Evolutionary conservation across 2,797 vertebrate genomes (phyloP).

Genomic region (Liasis olivaceus): DNA sequence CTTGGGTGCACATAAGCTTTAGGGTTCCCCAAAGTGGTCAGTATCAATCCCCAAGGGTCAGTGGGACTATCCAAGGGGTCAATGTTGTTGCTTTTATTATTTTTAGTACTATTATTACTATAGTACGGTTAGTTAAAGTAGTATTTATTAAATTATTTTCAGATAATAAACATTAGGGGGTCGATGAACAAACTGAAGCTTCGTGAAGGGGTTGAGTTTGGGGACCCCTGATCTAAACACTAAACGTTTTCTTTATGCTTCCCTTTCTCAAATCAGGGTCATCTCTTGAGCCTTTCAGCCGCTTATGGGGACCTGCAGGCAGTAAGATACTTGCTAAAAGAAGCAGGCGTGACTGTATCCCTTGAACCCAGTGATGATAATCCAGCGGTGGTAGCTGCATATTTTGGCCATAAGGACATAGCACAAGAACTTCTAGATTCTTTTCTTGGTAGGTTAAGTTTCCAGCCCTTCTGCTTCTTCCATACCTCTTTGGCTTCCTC

Average conservation of each 20-base stretch:
- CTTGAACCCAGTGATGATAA: constrained; percentile 82
- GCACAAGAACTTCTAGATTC: constrained; percentile 87
- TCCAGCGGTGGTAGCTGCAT: constrained; percentile 86
- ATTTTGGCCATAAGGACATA: constrained; percentile 80
- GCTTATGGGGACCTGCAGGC: constrained; percentile 83
- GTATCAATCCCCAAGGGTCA: neutral
- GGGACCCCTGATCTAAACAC: neutral
- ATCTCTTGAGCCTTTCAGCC: constrained; percentile 82
- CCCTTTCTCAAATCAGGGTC: constrained; percentile 69
- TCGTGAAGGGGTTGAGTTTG: neutral
- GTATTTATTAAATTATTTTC: neutral
- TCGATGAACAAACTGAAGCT: neutral
- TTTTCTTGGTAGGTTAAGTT: constrained; percentile 74
- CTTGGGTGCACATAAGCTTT: neutral
- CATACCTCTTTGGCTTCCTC: neutral
- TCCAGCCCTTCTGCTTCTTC: neutral
- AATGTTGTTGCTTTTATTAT: neutral
- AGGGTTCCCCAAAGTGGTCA: neutral
- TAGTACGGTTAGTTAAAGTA: neutral
- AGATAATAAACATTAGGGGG: neutral
- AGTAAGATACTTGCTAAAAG: constrained; percentile 85
- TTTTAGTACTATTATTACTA: neutral
- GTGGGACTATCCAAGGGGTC: neutral
- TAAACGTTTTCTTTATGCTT: neutral
- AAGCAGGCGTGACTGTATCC: constrained; percentile 75